Evolutionary conservation across 2,113 vertebrate species (phyloP), one percentile per base, ranked within the genome.

Genomic region (Oncorhynchus nerka): DNA sequence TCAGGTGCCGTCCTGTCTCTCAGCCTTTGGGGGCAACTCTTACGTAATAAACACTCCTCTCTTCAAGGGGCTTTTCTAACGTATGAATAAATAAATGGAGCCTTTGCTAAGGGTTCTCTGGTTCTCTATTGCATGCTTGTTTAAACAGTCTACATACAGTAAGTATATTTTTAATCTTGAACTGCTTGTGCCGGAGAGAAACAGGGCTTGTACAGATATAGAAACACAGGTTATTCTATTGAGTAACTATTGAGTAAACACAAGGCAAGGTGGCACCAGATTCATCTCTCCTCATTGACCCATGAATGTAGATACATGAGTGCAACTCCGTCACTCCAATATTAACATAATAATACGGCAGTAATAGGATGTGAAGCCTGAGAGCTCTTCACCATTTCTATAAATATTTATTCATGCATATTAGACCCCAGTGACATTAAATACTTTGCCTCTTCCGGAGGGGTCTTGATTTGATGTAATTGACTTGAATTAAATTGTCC

Each of bases 31-130:
- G 22, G 15, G 19, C 55, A 20, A 20, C 15, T 9, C 61, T 75
- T 51, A 68, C 28, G 16, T 75, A 7, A 67, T 16, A 7, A 22
- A 12, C 32, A 70, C 24, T 62, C 19, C 13, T 39, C 51, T 79
- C 45, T 79, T 65, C 48, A 51, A 74, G 70, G 75, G 67, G 69
- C 57, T 4, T 76, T 74, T 19, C 76, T 75, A 26, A 73, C 75
- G 65, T 71, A 71, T 80, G 79, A 84, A 86, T 86, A 86, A 85
- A 90, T 89, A 88, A 80, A 86, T 81, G 83, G 83, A 91, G 85
- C 79, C 81, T 78, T 69, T 34, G 13, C 75, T 90, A 92, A 90
- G 89, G 84, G 84, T 67, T 85, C 88, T 87, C 87, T 72, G 62
- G 87, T 79, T 90, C 28, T 22, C 39, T 45, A 12, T 45, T 45